Conservation (phyloP, 2,113 vertebrate genomes). For the Rhagologus leucostigma region DNA sequence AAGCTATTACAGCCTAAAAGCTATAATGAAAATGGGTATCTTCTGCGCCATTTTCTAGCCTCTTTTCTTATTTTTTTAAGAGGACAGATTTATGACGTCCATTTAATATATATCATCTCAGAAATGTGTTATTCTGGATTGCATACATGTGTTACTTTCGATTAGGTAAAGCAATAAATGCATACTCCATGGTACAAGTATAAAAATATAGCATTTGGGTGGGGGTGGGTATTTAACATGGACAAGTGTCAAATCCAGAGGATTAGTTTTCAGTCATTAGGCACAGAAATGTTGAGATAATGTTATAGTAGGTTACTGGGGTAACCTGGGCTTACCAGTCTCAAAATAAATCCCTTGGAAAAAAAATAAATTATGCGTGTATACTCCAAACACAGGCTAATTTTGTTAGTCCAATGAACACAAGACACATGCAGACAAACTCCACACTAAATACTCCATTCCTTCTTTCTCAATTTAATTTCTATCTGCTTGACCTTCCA, state of each 20-base stretch:
- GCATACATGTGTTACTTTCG: neutral
- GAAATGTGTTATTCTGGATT: slow-evolving; percentile 19
- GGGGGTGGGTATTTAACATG: neutral
- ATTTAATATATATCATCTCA: slow-evolving; percentile 27
- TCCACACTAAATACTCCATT: neutral
- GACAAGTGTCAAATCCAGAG: neutral
- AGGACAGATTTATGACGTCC: slow-evolving; percentile 46
- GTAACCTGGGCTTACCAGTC: neutral
- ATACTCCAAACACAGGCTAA: neutral
- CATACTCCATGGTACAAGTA: neutral
- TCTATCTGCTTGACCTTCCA: neutral
- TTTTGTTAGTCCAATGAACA: neutral
- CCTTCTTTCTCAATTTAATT: neutral
- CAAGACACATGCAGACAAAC: neutral
- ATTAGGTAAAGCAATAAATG: neutral
- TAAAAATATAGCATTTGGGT: neutral
- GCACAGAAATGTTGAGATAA: neutral
- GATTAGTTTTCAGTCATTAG: neutral
- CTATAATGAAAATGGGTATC: slow-evolving; percentile 43
- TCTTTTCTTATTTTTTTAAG: neutral
- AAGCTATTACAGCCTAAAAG: slow-evolving; percentile 45
- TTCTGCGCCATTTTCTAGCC: slow-evolving; percentile 47
- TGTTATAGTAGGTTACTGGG: neutral
- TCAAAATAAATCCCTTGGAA: neutral
- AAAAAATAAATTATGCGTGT: neutral